A percentile compares a stretch with the other conserved stretches of the same genome.
Evolutionary conservation across 1,140 invertebrate species (phyloP).

Genomic region (Gonioctena quinquepunctata): DNA sequence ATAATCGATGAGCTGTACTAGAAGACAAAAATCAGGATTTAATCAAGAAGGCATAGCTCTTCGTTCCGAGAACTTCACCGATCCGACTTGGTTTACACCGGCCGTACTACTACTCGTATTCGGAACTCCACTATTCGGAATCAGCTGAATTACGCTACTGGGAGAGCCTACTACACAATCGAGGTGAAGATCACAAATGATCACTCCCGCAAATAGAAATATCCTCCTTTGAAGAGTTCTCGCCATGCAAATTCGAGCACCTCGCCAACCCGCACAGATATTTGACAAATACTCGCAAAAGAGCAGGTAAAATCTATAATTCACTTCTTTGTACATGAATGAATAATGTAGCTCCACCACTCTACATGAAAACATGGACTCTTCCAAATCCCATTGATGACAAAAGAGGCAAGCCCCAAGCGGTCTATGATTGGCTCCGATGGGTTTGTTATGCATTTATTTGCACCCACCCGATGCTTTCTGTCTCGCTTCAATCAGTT

Average conservation of each 20-base stretch:
- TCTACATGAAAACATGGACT: constrained; percentile 38
- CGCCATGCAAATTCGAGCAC: neutral
- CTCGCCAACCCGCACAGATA: neutral
- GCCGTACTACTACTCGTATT: constrained; percentile 35
- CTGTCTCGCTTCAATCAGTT: constrained; percentile 40
- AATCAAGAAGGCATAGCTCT: constrained; percentile 18
- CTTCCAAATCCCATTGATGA: constrained; percentile 56
- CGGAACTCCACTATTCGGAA: constrained; percentile 30
- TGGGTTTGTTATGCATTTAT: constrained; percentile 45
- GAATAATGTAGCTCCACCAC: neutral
- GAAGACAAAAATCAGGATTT: neutral
- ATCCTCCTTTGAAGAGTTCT: neutral
- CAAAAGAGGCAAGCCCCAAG: constrained; percentile 54
- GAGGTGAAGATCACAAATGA: constrained; percentile 34
- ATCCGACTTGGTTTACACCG: constrained; percentile 21
- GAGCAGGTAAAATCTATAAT: neutral
- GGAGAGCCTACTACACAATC: constrained; percentile 48
- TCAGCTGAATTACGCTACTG: constrained; percentile 44
- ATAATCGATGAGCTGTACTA: neutral
- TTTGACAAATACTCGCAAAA: neutral
- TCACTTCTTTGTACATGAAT: constrained; percentile 1
- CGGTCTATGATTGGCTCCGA: constrained; percentile 50
- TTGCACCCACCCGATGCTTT: constrained; percentile 41
- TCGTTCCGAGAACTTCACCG: constrained; percentile 10
- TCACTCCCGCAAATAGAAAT: neutral